These are phyloP conservation scores for Conus ventricosus DNA, from an alignment of 1,140 invertebrate species.

Conservation along the genomic window DNA sequence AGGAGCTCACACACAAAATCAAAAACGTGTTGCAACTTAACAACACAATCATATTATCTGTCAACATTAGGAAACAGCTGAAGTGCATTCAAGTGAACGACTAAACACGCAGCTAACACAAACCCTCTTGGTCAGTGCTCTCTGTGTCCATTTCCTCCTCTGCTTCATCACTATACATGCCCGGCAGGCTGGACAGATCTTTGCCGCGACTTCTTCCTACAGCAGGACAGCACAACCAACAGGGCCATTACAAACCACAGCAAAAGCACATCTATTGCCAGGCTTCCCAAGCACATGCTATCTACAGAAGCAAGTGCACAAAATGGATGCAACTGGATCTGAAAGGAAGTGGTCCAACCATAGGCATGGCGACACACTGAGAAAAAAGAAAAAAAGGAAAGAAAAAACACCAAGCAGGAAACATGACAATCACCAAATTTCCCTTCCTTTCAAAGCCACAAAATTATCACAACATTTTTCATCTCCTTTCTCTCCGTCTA, in stretches of 20 bases:
- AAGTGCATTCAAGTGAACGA: no score
- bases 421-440: no score
- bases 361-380: no score
- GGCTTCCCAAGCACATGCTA: no score
- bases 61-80: no score
- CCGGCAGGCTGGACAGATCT: conserved; percentile 91
- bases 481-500: no score
- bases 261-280: not conserved
- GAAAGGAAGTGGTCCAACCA: no score
- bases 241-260: not conserved
- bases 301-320: not conserved
- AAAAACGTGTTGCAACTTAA: no score
- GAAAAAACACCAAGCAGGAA: not conserved
- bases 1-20: no score
- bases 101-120: not conserved
- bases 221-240: conserved; percentile 25
- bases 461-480: no score
- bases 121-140: not conserved
- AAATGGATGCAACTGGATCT: not conserved
- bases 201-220: conserved; percentile 85
- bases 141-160: conserved; percentile 42
- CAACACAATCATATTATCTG: no score
- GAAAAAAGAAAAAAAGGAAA: not conserved
- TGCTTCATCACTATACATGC: conserved; percentile 70
- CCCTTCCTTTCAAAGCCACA: no score